These are phyloP conservation scores for Trimorus sp. DNA, from an alignment of 2,888 invertebrate species.

Conservation along the genomic window DNA sequence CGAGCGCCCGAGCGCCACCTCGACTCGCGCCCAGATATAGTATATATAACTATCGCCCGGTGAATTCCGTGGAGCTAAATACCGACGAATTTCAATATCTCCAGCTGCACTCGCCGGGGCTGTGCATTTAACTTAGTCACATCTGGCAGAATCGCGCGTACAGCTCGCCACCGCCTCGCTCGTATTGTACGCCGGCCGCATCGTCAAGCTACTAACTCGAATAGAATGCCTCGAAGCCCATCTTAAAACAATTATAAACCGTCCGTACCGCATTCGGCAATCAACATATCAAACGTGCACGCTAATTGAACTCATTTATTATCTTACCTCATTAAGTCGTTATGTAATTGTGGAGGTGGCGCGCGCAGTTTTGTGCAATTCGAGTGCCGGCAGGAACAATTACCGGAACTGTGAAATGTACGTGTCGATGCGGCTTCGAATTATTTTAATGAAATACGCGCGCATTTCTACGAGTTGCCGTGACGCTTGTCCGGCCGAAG, in stretches of 20 bases:
- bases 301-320: slow-evolving; percentile 62
- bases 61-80: slow-evolving; percentile 62
- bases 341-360: slow-evolving; percentile 47
- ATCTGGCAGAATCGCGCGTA: slow-evolving; percentile 58
- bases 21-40: not conserved
- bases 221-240: slow-evolving; percentile 58
- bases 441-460: slow-evolving; percentile 13
- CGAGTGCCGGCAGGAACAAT: slow-evolving; percentile 7
- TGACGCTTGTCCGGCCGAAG: no score
- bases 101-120: slow-evolving; percentile 59
- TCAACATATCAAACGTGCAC: slow-evolving; percentile 61
- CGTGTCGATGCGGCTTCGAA: slow-evolving; percentile 9
- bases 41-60: slow-evolving; percentile 43
- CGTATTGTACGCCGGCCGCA: slow-evolving; percentile 51
- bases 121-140: slow-evolving; percentile 65
- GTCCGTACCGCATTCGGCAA: slow-evolving; percentile 56
- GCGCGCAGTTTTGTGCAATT: slow-evolving; percentile 34
- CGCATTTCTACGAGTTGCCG: no score
- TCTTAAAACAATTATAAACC: slow-evolving; percentile 63
- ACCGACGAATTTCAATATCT: slow-evolving; percentile 66
- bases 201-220: slow-evolving; percentile 63
- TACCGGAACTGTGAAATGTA: slow-evolving; percentile 24
- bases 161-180: slow-evolving; percentile 43
- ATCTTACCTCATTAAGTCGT: slow-evolving; percentile 55
- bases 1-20: not conserved